Conservation (phyloP, 2,797 vertebrate species). For the Myoxocephalus aenaeus region DNA sequence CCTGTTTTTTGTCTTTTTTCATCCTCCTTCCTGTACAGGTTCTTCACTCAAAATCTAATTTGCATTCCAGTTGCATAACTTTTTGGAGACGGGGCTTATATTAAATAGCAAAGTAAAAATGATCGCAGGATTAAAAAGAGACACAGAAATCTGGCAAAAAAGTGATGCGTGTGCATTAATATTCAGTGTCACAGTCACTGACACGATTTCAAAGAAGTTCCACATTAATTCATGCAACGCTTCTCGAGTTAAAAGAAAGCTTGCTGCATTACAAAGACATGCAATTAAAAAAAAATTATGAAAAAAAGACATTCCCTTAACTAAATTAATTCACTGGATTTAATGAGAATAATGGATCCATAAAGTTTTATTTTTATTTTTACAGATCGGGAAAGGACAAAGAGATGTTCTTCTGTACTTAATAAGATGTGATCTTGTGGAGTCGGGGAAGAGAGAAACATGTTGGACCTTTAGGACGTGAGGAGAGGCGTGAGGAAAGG, state of each 20-base stretch:
- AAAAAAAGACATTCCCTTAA: neutral
- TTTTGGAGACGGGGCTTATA: neutral
- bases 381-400: neutral
- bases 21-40: too few species aligned
- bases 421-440: neutral
- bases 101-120: neutral
- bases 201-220: constrained; percentile 13
- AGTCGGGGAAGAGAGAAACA: constrained; percentile 8
- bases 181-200: constrained; percentile 21
- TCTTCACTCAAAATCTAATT: too few species aligned
- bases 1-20: too few species aligned
- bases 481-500: too few species aligned
- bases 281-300: neutral
- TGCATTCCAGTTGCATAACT: too few species aligned
- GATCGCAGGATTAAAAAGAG: neutral
- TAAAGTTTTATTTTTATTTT: neutral
- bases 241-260: neutral
- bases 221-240: constrained; percentile 2
- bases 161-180: constrained; percentile 1
- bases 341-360: neutral
- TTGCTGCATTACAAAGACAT: neutral
- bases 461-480: constrained; percentile 33
- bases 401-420: neutral
- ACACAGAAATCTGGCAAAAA: constrained; percentile 2
- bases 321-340: neutral